A percentile compares a stretch with the other conserved stretches of the same genome.
Evolutionary conservation across 2,113 vertebrate species (phyloP).

Genomic region (Brachirus orientalis): DNA sequence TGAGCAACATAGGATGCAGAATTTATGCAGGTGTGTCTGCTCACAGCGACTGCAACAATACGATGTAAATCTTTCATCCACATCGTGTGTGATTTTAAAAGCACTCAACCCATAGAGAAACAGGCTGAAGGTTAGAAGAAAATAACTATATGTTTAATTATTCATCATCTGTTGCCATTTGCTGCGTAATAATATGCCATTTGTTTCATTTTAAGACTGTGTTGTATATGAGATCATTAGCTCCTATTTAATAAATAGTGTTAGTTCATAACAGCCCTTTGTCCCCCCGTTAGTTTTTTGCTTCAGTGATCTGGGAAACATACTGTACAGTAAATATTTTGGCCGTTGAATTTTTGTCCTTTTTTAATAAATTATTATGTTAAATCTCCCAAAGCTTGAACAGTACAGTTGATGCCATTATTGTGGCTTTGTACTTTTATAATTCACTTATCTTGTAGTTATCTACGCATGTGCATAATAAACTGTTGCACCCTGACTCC

Average conservation of each 20-base stretch:
- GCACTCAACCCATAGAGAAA: slow-evolving; percentile 16
- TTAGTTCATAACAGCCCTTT: slow-evolving; percentile 21
- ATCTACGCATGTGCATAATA: slow-evolving; percentile 16
- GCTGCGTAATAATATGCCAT: slow-evolving; percentile 25
- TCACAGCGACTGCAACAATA: background rate
- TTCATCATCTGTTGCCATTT: slow-evolving; percentile 47
- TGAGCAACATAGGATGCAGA: background rate
- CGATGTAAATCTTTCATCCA: slow-evolving; percentile 32
- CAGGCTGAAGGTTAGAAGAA: slow-evolving; percentile 38
- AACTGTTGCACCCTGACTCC: background rate
- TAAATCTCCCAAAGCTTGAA: slow-evolving; percentile 5
- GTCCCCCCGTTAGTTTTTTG: background rate
- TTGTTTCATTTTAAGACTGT: slow-evolving; percentile 31
- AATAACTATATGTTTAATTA: slow-evolving; percentile 60
- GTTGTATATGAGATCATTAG: slow-evolving; percentile 28
- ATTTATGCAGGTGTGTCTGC: background rate
- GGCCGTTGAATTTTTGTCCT: background rate
- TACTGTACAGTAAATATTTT: slow-evolving; percentile 4
- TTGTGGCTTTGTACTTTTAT: background rate
- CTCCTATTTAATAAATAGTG: slow-evolving; percentile 19
- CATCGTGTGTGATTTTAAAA: slow-evolving; percentile 26
- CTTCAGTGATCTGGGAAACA: slow-evolving; percentile 2
- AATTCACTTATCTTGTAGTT: slow-evolving; percentile 19
- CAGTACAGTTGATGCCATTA: background rate
- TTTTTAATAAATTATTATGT: background rate